Percentiles rank a stretch among this genome's conserved stretches.
phyloP scores from a whole-genome alignment of 2,888 invertebrate genomes.

The Orgyia antiqua region DNA sequence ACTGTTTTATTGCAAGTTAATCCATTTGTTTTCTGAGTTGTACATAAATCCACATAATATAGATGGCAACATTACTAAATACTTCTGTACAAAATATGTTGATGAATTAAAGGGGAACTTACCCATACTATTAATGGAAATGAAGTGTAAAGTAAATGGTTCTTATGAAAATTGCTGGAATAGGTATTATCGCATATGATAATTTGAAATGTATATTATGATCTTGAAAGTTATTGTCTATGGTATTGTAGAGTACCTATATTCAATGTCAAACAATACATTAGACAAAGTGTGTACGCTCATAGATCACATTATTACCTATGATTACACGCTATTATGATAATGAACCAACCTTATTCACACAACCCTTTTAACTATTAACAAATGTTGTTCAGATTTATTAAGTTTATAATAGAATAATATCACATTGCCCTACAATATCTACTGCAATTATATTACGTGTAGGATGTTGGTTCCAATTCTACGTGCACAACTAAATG shows the following conservation, averaged over 20 bases:
- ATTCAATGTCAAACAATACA: conserved; percentile 22
- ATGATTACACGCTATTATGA: conserved; percentile 31
- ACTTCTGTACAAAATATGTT: too few species aligned
- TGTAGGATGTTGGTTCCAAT: too few species aligned
- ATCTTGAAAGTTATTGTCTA: conserved; percentile 9
- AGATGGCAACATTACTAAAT: too few species aligned
- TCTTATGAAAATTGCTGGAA: conserved; percentile 2
- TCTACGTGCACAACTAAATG: not conserved
- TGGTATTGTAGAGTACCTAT: conserved; percentile 6
- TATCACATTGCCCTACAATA: conserved; percentile 8
- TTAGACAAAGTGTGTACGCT: conserved; percentile 33
- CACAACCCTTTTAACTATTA: conserved; percentile 18
- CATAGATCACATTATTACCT: conserved; percentile 20
- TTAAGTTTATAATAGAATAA: conserved; percentile 8
- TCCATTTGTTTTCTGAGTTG: too few species aligned
- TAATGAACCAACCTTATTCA: conserved; percentile 33
- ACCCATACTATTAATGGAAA: not conserved
- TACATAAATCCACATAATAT: too few species aligned
- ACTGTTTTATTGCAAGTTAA: too few species aligned
- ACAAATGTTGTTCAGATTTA: conserved; percentile 22
- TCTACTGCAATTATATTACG: too few species aligned
- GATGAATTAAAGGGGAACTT: too few species aligned
- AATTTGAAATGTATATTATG: conserved; percentile 3
- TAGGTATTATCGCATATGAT: not conserved
- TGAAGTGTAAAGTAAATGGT: not conserved